A percentile compares a stretch with the other conserved stretches of the same genome.
phyloP scores from a whole-genome alignment of 2,888 invertebrate genomes.

The Drosophila barbarae region DNA sequence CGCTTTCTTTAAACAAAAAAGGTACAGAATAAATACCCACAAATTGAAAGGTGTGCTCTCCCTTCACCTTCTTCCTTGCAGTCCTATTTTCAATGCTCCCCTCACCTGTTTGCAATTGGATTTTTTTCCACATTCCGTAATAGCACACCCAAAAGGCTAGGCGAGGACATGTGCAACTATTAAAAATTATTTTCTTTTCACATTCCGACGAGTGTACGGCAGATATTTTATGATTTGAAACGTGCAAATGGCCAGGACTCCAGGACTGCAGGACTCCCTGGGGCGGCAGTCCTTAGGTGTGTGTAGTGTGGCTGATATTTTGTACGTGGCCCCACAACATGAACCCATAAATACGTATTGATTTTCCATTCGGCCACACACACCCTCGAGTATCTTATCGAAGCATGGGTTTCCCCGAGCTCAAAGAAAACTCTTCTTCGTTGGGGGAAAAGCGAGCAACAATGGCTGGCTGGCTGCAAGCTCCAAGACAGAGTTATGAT shows the following conservation, averaged over 20 bases:
- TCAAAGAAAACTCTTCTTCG: constrained; percentile 39
- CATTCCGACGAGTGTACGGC: constrained; percentile 34
- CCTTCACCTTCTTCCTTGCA: not conserved
- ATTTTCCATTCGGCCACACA: constrained; percentile 64
- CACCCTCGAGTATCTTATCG: constrained; percentile 20
- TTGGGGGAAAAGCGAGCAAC: constrained; percentile 41
- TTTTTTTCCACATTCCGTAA: constrained; percentile 10
- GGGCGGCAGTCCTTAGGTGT: constrained; percentile 36
- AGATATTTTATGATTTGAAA: constrained; percentile 53
- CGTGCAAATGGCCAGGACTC: constrained; percentile 43
- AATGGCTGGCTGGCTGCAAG: constrained; percentile 31
- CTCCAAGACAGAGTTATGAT: constrained; percentile 66
- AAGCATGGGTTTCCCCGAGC: not conserved
- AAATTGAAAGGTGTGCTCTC: not conserved
- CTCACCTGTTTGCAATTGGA: constrained; percentile 10
- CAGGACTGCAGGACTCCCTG: constrained; percentile 15
- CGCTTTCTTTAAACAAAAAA: not conserved
- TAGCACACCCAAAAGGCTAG: constrained; percentile 25
- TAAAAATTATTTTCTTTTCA: constrained; percentile 44
- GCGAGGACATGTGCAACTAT: constrained; percentile 33
- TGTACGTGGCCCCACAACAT: constrained; percentile 65
- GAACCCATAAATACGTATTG: constrained; percentile 74
- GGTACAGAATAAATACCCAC: too few species aligned
- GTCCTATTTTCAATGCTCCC: not conserved
- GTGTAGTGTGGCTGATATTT: constrained; percentile 47